Conservation (phyloP, 2,888 invertebrate genomes). For the Sinodicranocentrus sp. region DNA sequence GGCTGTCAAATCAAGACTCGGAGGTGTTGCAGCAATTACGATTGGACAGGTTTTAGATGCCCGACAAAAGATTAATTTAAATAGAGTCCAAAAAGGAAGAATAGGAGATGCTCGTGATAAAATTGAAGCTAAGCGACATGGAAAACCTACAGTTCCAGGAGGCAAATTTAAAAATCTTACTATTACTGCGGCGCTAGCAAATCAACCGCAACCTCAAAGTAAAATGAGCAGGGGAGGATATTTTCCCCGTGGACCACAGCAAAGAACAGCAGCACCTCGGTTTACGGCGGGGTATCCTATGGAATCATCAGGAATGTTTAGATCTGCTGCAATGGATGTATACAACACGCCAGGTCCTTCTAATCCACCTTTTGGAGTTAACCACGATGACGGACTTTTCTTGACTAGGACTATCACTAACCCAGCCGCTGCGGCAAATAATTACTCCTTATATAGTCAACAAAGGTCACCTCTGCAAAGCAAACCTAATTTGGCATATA, state of each 20-base stretch:
- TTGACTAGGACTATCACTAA: constrained; percentile 74
- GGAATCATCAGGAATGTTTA: constrained; percentile 60
- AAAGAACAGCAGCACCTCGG: constrained; percentile 47
- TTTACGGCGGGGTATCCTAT: constrained; percentile 62
- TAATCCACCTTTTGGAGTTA: constrained; percentile 51
- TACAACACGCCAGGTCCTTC: constrained; percentile 33
- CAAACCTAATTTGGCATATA: constrained; percentile 69
- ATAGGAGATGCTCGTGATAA: constrained; percentile 74
- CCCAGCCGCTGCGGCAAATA: constrained; percentile 68
- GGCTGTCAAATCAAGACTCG: constrained; percentile 55
- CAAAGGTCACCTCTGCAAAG: constrained; percentile 66
- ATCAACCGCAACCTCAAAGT: constrained; percentile 9
- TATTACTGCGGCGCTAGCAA: constrained; percentile 68
- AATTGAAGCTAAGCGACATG: constrained; percentile 73
- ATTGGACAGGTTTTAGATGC: constrained; percentile 72
- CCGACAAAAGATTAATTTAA: constrained; percentile 75
- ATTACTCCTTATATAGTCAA: constrained; percentile 49
- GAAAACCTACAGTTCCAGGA: constrained; percentile 33
- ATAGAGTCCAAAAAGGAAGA: constrained; percentile 73
- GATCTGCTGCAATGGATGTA: constrained; percentile 46
- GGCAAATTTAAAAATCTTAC: constrained; percentile 69
- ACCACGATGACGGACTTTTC: constrained; percentile 64
- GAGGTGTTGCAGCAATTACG: constrained; percentile 61
- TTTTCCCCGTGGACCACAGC: constrained; percentile 36
- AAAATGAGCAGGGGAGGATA: constrained; percentile 28